These are phyloP conservation scores for Luidia sarsii DNA, from an alignment of 53 echinoderm and acorn worm species.

Conservation along the genomic window DNA sequence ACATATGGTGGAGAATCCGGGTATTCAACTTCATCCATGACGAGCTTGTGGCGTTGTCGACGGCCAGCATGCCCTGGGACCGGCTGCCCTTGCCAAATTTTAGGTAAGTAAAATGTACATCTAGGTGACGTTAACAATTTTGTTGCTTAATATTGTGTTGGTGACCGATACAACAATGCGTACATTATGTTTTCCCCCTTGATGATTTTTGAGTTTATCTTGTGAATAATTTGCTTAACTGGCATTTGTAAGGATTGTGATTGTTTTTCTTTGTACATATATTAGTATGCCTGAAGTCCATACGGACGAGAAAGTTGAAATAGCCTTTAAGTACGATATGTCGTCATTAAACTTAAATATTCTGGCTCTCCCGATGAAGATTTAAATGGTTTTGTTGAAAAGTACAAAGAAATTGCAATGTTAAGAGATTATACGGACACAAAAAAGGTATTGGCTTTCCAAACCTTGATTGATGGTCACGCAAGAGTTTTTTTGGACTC, in stretches of 20 bases:
- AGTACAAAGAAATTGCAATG: conserved; percentile 23
- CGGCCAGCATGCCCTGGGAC: conserved; percentile 16
- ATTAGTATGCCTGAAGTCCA: background rate
- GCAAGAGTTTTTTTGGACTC: conserved; percentile 26
- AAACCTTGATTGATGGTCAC: conserved; percentile 21
- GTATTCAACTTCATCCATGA: background rate
- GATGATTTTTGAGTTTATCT: background rate
- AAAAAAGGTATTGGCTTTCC: conserved; percentile 24
- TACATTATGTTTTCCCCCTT: background rate
- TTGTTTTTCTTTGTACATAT: too few relatives aligned
- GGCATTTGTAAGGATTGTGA: too few relatives aligned
- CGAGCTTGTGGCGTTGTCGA: conserved; percentile 1
- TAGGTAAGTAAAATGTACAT: conserved; percentile 30
- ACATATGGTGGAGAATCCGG: conserved; percentile 43
- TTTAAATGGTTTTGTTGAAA: conserved; percentile 19
- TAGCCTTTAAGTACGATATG: conserved; percentile 12
- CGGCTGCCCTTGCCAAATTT: conserved; percentile 39
- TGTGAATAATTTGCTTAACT: background rate
- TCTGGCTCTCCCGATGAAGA: conserved; percentile 20
- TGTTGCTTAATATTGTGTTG: background rate
- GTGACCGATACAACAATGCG: background rate
- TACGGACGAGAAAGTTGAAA: background rate
- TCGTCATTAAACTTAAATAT: conserved; percentile 12
- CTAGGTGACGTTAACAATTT: conserved; percentile 23
- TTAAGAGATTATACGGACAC: conserved; percentile 30